phyloP scores from a whole-genome alignment of 2,888 invertebrate genomes.

The Pasiphila rectangulata region DNA sequence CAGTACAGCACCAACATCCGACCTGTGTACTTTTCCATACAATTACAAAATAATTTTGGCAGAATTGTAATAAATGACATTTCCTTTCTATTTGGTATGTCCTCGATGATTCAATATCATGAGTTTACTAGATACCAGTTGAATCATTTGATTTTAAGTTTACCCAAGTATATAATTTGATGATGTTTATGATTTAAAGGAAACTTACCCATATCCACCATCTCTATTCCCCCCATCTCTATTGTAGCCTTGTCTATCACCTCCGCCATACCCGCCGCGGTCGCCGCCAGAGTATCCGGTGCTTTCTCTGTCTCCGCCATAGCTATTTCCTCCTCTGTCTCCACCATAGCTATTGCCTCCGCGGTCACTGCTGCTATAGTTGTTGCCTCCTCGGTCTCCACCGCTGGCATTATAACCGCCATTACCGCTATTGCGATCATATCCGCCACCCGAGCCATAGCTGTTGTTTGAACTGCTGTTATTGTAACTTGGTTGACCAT shows the following conservation, averaged over 20 bases:
- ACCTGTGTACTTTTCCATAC: too few species aligned
- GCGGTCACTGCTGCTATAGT: constrained; percentile 41
- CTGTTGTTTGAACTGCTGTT: constrained; percentile 46
- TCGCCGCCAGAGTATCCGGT: constrained; percentile 66
- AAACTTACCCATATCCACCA: constrained; percentile 82
- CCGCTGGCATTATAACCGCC: constrained; percentile 42
- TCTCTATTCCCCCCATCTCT: constrained; percentile 82
- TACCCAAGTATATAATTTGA: too few species aligned
- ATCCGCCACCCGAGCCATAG: constrained; percentile 51
- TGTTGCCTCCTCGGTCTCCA: constrained; percentile 38
- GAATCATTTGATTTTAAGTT: too few species aligned
- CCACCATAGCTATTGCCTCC: constrained; percentile 58
- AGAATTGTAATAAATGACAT: too few species aligned
- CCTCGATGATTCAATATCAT: too few species aligned
- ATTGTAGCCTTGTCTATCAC: constrained; percentile 73
- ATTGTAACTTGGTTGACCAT: constrained; percentile 60
- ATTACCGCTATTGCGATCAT: constrained; percentile 46
- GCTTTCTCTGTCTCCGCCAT: constrained; percentile 67
- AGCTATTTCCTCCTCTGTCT: constrained; percentile 60
- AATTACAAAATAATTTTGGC: too few species aligned
- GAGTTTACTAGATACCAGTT: too few species aligned
- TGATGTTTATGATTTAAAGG: background rate
- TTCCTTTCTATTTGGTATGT: too few species aligned
- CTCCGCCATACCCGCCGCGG: constrained; percentile 71
- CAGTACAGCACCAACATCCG: too few species aligned